These are phyloP conservation scores for Perca fluviatilis DNA, from an alignment of 2,113 vertebrate species.

Conservation along the genomic window DNA sequence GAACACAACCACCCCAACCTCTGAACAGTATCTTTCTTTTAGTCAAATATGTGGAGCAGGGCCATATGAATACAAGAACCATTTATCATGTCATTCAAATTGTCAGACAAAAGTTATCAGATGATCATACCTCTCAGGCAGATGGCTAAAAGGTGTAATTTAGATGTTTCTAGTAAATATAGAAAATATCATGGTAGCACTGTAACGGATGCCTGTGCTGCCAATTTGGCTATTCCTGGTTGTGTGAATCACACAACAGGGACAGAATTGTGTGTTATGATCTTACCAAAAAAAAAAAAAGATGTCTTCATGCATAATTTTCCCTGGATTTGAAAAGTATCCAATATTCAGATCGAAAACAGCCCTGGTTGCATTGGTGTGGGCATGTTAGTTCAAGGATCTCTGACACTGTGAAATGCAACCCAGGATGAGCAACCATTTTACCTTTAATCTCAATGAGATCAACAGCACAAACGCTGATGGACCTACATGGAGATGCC, in stretches of 20 bases:
- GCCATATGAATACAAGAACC: not conserved
- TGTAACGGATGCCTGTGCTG: not conserved
- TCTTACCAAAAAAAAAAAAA: no score
- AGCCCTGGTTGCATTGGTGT: no score
- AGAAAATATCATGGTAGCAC: not conserved
- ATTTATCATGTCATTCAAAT: not conserved
- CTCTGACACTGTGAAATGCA: not conserved
- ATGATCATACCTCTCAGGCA: conserved; percentile 1
- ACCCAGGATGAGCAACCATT: not conserved
- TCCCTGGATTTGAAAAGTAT: not conserved
- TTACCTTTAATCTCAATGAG: not conserved
- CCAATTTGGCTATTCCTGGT: not conserved
- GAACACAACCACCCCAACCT: no score
- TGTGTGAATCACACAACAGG: not conserved
- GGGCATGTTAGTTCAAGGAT: not conserved
- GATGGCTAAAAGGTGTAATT: not conserved
- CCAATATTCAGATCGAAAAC: not conserved
- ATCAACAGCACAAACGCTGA: not conserved
- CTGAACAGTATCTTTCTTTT: not conserved
- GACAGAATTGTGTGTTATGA: not conserved
- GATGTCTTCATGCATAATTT: not conserved
- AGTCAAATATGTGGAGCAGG: not conserved
- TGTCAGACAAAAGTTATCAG: not conserved
- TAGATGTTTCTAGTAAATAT: not conserved
- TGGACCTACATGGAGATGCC: no score